Evolutionary conservation across 2,113 vertebrate genomes (phyloP).

Genomic region (Cavia porcellus): DNA sequence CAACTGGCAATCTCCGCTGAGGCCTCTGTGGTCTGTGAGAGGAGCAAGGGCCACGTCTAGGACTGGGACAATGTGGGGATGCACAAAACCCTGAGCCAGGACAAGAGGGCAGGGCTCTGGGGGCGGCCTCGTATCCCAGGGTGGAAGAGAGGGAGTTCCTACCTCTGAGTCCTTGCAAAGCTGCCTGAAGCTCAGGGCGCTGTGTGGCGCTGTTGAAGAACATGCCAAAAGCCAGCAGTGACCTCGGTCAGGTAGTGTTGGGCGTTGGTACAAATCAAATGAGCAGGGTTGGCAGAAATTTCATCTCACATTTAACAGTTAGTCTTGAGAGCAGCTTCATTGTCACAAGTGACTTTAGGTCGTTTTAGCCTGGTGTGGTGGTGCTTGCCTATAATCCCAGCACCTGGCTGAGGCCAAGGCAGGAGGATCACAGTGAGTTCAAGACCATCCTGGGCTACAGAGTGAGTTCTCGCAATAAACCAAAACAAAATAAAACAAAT

Average conservation of each 20-base stretch:
- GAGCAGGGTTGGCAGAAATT: neutral
- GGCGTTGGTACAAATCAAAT: neutral
- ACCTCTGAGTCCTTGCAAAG: neutral
- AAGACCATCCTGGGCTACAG: neutral
- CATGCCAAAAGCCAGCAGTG: neutral
- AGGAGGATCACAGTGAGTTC: neutral
- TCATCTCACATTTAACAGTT: constrained; percentile 23
- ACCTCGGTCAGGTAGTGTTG: neutral
- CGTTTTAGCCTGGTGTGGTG: neutral
- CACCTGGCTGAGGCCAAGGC: neutral
- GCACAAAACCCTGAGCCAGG: neutral
- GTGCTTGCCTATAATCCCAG: neutral
- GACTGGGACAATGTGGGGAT: neutral
- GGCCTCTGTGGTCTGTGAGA: neutral
- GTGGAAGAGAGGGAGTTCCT: neutral
- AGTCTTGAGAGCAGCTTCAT: neutral
- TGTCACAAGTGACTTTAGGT: neutral
- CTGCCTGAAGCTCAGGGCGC: neutral
- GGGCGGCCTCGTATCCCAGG: neutral
- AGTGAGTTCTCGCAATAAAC: neutral
- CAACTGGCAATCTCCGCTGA: neutral
- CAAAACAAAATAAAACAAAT: neutral
- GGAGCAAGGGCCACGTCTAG: neutral
- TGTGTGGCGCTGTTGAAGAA: constrained; percentile 1
- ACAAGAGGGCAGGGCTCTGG: neutral